Evolutionary conservation across 1,140 invertebrate genomes (phyloP).

Genomic region (Andrena cerasifolii): DNA sequence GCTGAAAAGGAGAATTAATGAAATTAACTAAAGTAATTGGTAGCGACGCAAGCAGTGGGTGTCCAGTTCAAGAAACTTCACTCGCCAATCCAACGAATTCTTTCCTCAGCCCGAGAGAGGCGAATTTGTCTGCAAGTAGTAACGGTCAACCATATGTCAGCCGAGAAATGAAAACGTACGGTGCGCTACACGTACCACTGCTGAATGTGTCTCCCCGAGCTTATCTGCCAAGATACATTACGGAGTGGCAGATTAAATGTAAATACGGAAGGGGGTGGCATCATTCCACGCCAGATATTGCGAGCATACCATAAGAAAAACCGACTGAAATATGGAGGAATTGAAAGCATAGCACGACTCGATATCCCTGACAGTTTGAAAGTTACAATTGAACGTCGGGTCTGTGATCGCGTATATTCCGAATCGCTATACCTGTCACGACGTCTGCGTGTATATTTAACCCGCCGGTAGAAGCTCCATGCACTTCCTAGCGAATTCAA

Average conservation of each 20-base stretch:
- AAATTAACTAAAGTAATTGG: too few species aligned
- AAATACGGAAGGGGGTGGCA: too few species aligned
- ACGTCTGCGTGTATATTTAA: conserved; percentile 39
- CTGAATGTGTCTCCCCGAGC: neutral
- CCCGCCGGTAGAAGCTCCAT: neutral
- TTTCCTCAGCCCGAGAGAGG: neutral
- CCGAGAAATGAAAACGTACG: conserved; percentile 1
- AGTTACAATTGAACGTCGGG: conserved; percentile 8
- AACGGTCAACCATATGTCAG: conserved; percentile 23
- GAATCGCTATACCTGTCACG: conserved; percentile 35
- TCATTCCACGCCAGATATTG: neutral
- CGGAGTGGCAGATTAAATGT: neutral
- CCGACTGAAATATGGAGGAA: neutral
- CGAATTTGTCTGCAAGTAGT: conserved; percentile 9
- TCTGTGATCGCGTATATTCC: neutral
- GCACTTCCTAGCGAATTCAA: conserved; percentile 22
- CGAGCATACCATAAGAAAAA: neutral
- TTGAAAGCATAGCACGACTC: conserved; percentile 4
- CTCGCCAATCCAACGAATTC: too few species aligned
- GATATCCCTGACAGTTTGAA: conserved; percentile 17
- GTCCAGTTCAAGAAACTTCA: too few species aligned
- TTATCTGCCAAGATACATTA: neutral
- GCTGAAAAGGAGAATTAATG: too few species aligned
- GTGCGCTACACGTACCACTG: neutral
- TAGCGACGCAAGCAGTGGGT: too few species aligned